Conservation (phyloP, 2,113 vertebrate genomes). For the Motacilla alba region DNA sequence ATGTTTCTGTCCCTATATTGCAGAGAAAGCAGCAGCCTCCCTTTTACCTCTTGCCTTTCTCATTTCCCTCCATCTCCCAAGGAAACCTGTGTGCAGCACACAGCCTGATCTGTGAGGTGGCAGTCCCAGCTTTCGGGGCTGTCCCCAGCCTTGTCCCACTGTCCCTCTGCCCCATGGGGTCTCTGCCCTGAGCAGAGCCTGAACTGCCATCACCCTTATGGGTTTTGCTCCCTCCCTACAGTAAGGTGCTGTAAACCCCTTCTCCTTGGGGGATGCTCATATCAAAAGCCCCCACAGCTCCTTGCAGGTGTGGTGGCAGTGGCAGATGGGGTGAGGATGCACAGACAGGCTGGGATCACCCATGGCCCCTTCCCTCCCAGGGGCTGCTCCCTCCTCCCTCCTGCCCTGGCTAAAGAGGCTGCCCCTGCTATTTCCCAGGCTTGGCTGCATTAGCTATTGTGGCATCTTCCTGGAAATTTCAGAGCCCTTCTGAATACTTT, state of each 20-base stretch:
- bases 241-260: accelerated
- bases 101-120: background rate
- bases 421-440: background rate
- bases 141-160: background rate
- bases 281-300: accelerated
- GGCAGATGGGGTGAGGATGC: background rate
- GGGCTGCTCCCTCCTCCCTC: background rate
- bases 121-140: background rate
- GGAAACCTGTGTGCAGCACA: background rate
- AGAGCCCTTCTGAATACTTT: background rate
- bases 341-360: background rate
- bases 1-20: background rate
- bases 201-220: accelerated
- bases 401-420: background rate
- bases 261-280: accelerated
- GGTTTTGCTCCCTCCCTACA: background rate
- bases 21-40: background rate
- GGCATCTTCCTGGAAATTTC: background rate
- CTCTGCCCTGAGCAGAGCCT: background rate
- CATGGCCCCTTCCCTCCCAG: accelerated
- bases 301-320: background rate
- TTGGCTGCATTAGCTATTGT: background rate
- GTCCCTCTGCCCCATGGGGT: background rate
- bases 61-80: background rate
- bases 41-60: background rate